Base-by-base conservation (phyloP, 2,888 invertebrate species). In the Athalia circularis region DNA sequence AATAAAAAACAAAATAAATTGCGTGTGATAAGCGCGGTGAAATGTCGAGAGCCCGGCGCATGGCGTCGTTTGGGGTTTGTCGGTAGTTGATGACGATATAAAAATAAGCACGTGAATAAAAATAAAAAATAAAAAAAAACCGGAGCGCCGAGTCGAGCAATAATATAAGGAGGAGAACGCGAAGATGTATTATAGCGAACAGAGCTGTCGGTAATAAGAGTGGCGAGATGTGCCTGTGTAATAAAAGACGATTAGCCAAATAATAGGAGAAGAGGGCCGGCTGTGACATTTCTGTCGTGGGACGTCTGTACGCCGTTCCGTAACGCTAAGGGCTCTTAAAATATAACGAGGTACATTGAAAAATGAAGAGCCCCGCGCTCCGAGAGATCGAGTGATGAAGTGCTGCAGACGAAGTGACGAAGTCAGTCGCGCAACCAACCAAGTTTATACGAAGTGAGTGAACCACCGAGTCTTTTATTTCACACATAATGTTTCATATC, bases 281-380 rank as follows among this genome's bases (percentile, higher is more conserved):
- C 75, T 75, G 62, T 75, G 75, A 75, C 75, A 75, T 64, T 75
- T 75, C 75, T 75, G 50, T 62, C 62, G 62, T 29, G 29, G 29
- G 48, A 61, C 50, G 62, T 64, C 75, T 64, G 75, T 79, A 75
- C 77, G 57, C 61, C 50, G 77, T 59, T n/a, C 45, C 65, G 47
- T 29, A 29, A 64, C 48, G 72, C n/a, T 15, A 79, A 81, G 78
- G 64, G 47, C 77, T 48, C 79, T 78, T 78, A 70, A 29, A 77
- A 68, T 77, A 70, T 81, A 82, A 82, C 79, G 80, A 82, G 77
- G 68, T 62, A 62, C 77, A 78, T 78, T 79, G 74, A 75, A 67
- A 79, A 79, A 78, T 67, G 79, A 78, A 77, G 68, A 75, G 61
- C 72, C 43, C 52, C 54, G 54, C 54, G 4, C 29, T 29, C 29